A percentile compares a stretch with the other conserved stretches of the same genome.
phyloP scores from a whole-genome alignment of 23 tunicate genomes.

The Styela clava region DNA sequence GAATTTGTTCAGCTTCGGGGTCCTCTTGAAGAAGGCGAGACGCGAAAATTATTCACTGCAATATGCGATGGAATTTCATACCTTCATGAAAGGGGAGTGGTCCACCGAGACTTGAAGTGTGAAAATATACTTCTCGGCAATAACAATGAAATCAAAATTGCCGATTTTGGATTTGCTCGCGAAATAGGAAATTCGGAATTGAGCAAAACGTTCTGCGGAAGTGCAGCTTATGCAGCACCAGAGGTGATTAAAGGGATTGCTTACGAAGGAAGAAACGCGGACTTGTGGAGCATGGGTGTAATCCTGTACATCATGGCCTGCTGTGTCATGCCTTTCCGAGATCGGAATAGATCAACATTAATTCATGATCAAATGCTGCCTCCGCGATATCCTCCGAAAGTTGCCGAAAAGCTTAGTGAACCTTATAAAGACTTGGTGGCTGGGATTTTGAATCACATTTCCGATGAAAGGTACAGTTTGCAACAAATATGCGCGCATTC shows the following conservation, averaged over 20 bases:
- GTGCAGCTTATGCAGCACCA: conserved; percentile 81
- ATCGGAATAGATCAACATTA: conserved; percentile 26
- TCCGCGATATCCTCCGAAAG: conserved; percentile 28
- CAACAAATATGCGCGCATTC: conserved; percentile 38
- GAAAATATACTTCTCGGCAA: conserved; percentile 51
- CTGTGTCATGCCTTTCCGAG: conserved; percentile 67
- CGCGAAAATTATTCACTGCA: conserved; percentile 40
- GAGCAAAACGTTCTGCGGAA: conserved; percentile 66
- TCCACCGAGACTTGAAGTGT: conserved; percentile 72
- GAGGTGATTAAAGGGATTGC: conserved; percentile 64
- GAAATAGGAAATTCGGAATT: conserved; percentile 1
- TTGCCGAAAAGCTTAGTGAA: conserved; percentile 1
- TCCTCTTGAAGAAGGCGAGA: conserved; percentile 33
- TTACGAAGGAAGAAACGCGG: conserved; percentile 40
- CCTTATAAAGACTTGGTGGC: conserved; percentile 40
- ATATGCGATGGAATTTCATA: conserved; percentile 49
- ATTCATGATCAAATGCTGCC: conserved; percentile 43
- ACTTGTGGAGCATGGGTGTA: conserved; percentile 78
- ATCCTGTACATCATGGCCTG: conserved; percentile 60
- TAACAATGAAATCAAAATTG: conserved; percentile 38
- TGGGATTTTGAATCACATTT: conserved; percentile 33
- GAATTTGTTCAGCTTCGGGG: conserved; percentile 55
- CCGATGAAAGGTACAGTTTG: conserved; percentile 33
- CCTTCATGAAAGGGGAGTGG: conserved; percentile 33
- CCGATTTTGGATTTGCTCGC: conserved; percentile 72